A percentile compares a stretch with the other conserved stretches of the same genome.
Evolutionary conservation across 2,113 vertebrate genomes (phyloP).

Genomic region (Channa maculata): DNA sequence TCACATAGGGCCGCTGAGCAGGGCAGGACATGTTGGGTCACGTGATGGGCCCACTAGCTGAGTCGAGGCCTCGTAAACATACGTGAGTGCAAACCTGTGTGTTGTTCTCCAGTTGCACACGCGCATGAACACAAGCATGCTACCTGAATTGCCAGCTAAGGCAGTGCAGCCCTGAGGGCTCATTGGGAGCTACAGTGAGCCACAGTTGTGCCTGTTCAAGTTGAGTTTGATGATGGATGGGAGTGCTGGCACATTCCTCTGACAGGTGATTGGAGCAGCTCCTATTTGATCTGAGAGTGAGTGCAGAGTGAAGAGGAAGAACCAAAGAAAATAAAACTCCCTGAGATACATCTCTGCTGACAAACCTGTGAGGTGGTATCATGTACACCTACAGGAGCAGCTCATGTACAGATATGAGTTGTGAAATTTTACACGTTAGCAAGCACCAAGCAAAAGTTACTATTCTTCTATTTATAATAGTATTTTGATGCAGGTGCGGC

Average conservation of each 20-base stretch:
- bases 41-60: slow-evolving; percentile 70
- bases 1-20: slow-evolving; percentile 81
- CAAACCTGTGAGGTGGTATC: slow-evolving; percentile 29
- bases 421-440: neutral
- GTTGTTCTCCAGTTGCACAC: slow-evolving; percentile 18
- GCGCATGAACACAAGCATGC: slow-evolving; percentile 1
- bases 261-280: slow-evolving; percentile 79
- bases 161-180: slow-evolving; percentile 60
- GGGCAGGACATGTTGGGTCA: slow-evolving; percentile 83
- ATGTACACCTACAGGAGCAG: neutral
- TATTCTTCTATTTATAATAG: too few species aligned
- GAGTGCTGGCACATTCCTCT: slow-evolving; percentile 77
- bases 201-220: slow-evolving; percentile 60
- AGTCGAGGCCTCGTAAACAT: slow-evolving; percentile 65
- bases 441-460: too few species aligned
- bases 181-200: slow-evolving; percentile 59
- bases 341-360: slow-evolving; percentile 27
- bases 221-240: slow-evolving; percentile 76
- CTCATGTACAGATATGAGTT: neutral
- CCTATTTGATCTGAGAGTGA: slow-evolving; percentile 80
- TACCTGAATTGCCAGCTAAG: slow-evolving; percentile 47
- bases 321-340: slow-evolving; percentile 52
- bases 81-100: slow-evolving; percentile 45
- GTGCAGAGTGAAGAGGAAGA: slow-evolving; percentile 83
- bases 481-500: too few species aligned